Evolutionary conservation across 1,140 invertebrate genomes (phyloP), one percentile per base, ranked within the genome.

Genomic region (Micrasema minimum): DNA sequence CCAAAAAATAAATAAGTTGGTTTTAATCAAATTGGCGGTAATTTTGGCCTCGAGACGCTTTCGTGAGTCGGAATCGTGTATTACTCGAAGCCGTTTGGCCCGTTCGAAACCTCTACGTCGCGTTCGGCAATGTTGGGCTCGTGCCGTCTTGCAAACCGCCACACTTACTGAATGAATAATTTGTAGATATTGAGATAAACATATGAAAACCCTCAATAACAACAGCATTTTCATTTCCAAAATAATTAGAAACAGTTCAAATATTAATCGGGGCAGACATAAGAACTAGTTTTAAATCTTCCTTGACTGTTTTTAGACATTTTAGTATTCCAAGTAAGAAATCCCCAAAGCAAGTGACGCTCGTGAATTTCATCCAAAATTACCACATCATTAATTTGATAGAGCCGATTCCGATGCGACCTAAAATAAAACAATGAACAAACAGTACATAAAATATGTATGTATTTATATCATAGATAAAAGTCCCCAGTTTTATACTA

Each of bases 181-280:
- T n/a, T n/a, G n/a, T n/a, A n/a, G n/a, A n/a, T n/a, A n/a, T n/a
- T n/a, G 26, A 31, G 26, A 31, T 2, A 31, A 31, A 31, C 7
- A 31, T 31, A 4, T 31, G 7, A 64, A 38, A 22, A 64, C 91
- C 91, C 85, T 96, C 88, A 76, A 98, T 91, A 50, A 97, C 87
- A 74, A 89, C 88, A 41, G 92, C 92, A 46, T 91, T 86, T 79
- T 93, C 90, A 70, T 91, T 86, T 41, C 90, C 80, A 84, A 99
- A 99, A 83, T 97, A 99, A 71, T 90, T 85, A 72, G 89, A 88
- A 99, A 99, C 1, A 99, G 85, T 74, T 96, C 86, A 46, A n/a
- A 99, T 92, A 83, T 99, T 99, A 43, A 99, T 99, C 1, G 98
- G 99, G 11, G 98, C 98, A 5, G 96, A 99, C 98, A 99, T 99